Conservation (phyloP, 2,113 vertebrate species). For the Tor tambroides region DNA sequence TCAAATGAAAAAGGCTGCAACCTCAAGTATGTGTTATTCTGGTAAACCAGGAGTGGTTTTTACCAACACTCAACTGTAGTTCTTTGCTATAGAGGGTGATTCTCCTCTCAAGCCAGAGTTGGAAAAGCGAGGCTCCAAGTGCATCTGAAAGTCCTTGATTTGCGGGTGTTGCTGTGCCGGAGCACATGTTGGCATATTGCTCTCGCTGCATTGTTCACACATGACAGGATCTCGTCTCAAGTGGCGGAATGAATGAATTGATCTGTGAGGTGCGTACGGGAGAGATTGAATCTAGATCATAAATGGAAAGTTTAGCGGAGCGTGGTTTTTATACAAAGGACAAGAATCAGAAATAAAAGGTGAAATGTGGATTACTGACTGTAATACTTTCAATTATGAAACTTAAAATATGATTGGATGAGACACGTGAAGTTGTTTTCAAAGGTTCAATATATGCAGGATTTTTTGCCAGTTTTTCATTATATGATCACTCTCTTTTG, state of each 20-base stretch:
- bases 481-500: neutral
- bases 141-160: neutral
- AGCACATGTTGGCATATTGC: constrained; percentile 3
- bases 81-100: neutral
- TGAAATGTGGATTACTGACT: constrained; percentile 14
- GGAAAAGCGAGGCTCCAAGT: neutral
- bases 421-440: neutral
- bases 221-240: constrained; percentile 7
- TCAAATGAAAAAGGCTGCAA: neutral
- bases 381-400: neutral
- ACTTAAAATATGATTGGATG: neutral
- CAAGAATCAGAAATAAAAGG: constrained; percentile 30
- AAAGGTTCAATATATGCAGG: neutral
- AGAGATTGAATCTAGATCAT: constrained; percentile 53
- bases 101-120: neutral
- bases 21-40: neutral
- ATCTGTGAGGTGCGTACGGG: constrained; percentile 44
- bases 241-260: constrained; percentile 53
- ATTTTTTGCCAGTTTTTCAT: neutral
- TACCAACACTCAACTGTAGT: neutral
- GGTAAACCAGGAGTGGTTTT: neutral
- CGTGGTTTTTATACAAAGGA: constrained; percentile 19
- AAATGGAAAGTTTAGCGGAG: constrained; percentile 50
- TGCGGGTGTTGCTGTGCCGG: neutral
- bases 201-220: constrained; percentile 25